A percentile compares a stretch with the other conserved stretches of the same genome.
Evolutionary conservation across 2,888 invertebrate species (phyloP).

Genomic region (Paralinhomoeus sp.): DNA sequence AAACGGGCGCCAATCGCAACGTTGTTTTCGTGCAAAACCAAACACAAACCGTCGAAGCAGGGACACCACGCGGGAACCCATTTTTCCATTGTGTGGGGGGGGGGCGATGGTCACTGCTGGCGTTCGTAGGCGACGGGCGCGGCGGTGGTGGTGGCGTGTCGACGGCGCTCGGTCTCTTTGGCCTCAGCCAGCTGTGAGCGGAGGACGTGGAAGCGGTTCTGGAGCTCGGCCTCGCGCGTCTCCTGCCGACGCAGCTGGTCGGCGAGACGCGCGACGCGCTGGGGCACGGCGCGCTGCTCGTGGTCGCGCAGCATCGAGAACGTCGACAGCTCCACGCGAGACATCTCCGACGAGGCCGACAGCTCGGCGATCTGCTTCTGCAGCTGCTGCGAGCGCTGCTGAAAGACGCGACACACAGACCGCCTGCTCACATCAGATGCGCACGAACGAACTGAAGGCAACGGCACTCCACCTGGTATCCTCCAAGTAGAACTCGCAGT

Average conservation of each 20-base stretch:
- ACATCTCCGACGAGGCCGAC: constrained; percentile 66
- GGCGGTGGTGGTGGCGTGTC: background rate
- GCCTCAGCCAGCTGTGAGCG: constrained; percentile 36
- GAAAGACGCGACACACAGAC: too few relatives aligned
- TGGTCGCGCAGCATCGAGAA: constrained; percentile 68
- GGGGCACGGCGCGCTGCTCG: constrained; percentile 67
- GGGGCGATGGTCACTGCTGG: too few relatives aligned
- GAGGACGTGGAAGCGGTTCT: constrained; percentile 54
- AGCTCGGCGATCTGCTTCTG: constrained; percentile 33
- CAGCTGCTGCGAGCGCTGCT: constrained; percentile 45
- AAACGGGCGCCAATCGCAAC: too few relatives aligned
- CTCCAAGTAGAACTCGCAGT: constrained; percentile 73
- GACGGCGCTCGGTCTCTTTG: background rate
- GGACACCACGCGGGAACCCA: too few relatives aligned
- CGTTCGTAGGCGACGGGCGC: background rate
- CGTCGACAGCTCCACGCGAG: constrained; percentile 62
- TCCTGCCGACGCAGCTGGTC: constrained; percentile 78
- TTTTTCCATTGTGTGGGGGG: too few relatives aligned
- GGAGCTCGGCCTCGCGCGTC: constrained; percentile 65
- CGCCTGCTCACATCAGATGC: too few relatives aligned
- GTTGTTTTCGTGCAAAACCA: too few relatives aligned
- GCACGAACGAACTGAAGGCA: too few relatives aligned
- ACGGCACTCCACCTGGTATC: constrained; percentile 50
- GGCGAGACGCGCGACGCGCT: constrained; percentile 62
- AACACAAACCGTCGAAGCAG: too few relatives aligned